Evolutionary conservation across 2,888 invertebrate species (phyloP), one percentile per base, ranked within the genome.

Genomic region (Leptura quadrifasciata): DNA sequence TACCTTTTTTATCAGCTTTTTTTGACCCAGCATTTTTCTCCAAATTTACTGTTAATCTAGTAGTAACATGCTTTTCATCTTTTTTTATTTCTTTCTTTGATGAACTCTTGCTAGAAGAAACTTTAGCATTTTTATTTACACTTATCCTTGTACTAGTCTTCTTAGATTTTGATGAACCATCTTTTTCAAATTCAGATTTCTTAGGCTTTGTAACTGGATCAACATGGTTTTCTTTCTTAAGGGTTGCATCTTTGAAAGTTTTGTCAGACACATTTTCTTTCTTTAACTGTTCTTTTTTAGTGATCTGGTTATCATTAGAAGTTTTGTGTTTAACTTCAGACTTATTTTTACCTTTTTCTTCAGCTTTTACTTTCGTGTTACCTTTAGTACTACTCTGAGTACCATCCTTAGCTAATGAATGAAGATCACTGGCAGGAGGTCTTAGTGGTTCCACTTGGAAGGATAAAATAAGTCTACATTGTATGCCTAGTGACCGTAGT

Each of bases 401-500:
- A 6, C 3, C 12, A 1, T 76, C 58, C 55, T 69, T 71, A 65
- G 82, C 73, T 55, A 94, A 87, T 9, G 93, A 92, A 87, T 92
- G 92, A 65, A 95, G 89, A 83, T 94, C 93, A 68, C 91, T 91
- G 72, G 88, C 89, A 4, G 91, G 91, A 31, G 95, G 94, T 87
- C 93, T 94, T 75, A 96, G 87, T 0, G 95, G 93, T 72, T 95
- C 90, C 1, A 96, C 94, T 83, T 94, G 93, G 83, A 98, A 92
- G 79, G 96, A 96, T 67, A 95, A 90, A 77, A 98, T 93, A 39
- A 98, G 88, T 67, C 98, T 91, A 83, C 94, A 94, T 85, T 95
- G 94, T 75, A 97, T 90, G 0, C 97, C 97, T 81, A 98, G 91
- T 55, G 95, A 93, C 85, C 98, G 91, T 63, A 96, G 88, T 84